Conservation (phyloP, 2,113 vertebrate species). For the Anser cygnoides region DNA sequence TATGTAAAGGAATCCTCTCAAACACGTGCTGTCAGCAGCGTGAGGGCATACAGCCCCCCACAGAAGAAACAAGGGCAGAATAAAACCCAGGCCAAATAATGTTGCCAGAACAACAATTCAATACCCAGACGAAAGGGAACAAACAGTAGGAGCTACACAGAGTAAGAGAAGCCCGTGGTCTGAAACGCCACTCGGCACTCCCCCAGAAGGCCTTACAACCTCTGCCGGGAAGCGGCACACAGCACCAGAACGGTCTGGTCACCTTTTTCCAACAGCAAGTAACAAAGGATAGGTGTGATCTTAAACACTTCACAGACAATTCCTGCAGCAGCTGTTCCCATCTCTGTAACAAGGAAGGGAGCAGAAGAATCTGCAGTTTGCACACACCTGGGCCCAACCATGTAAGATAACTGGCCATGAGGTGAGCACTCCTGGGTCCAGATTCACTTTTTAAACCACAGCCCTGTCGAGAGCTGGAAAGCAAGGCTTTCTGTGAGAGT, state of each 20-base stretch:
- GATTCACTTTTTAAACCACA: background rate
- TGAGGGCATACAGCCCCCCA: background rate
- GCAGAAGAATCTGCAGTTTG: background rate
- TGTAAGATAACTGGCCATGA: background rate
- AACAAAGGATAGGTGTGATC: background rate
- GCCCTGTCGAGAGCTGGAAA: background rate
- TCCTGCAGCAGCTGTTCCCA: background rate
- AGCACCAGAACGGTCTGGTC: rapidly evolving
- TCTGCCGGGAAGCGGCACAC: background rate
- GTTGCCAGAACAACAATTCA: background rate
- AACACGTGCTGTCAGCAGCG: background rate
- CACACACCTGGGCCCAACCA: background rate
- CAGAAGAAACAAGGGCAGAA: background rate
- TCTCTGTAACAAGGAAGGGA: background rate
- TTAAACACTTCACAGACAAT: background rate
- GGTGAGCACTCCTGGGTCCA: background rate
- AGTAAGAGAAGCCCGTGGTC: background rate
- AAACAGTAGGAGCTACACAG: background rate
- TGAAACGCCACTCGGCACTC: background rate
- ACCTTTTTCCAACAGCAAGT: background rate
- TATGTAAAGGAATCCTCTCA: conserved; percentile 12
- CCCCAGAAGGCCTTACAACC: background rate
- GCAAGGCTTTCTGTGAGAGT: background rate
- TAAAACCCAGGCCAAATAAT: background rate
- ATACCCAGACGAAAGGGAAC: background rate